Evolutionary conservation across 2,888 invertebrate genomes (phyloP).

Genomic region (Netelia virgata): DNA sequence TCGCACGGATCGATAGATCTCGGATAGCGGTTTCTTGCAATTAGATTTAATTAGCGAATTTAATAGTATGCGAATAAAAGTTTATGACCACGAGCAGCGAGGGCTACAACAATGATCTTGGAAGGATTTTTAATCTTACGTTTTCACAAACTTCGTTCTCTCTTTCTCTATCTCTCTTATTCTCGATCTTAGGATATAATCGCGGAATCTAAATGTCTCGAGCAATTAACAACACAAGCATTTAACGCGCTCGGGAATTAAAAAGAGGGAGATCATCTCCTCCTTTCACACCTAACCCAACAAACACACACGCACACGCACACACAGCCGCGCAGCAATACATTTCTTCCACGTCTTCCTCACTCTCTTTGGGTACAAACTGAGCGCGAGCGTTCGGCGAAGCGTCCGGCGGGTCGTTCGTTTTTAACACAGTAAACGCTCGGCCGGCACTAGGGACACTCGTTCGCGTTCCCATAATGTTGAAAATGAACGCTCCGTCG

Average conservation of each 20-base stretch:
- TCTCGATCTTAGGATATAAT: conserved; percentile 54
- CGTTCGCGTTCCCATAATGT: no score
- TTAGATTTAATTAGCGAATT: conserved; percentile 62
- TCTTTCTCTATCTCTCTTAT: conserved; percentile 2
- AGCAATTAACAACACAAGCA: conserved; percentile 67
- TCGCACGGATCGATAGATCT: conserved; percentile 37
- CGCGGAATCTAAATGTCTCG: conserved; percentile 54
- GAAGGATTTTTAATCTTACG: conserved; percentile 54
- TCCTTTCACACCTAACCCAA: neutral
- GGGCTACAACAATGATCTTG: neutral
- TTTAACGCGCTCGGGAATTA: conserved; percentile 39
- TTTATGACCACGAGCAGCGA: conserved; percentile 18
- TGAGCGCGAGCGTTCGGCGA: no score
- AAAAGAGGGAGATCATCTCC: neutral
- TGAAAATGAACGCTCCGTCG: no score
- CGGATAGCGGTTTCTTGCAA: conserved; percentile 58
- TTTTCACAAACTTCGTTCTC: conserved; percentile 57
- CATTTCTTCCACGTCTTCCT: conserved; percentile 65
- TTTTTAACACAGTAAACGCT: no score
- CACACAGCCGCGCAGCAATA: neutral
- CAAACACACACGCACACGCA: no score
- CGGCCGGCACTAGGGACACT: no score
- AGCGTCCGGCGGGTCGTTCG: no score
- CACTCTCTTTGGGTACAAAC: no score
- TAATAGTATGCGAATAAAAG: conserved; percentile 46